Evolutionary conservation across 1,140 invertebrate genomes (phyloP).

Genomic region (Parapsyche elsis): DNA sequence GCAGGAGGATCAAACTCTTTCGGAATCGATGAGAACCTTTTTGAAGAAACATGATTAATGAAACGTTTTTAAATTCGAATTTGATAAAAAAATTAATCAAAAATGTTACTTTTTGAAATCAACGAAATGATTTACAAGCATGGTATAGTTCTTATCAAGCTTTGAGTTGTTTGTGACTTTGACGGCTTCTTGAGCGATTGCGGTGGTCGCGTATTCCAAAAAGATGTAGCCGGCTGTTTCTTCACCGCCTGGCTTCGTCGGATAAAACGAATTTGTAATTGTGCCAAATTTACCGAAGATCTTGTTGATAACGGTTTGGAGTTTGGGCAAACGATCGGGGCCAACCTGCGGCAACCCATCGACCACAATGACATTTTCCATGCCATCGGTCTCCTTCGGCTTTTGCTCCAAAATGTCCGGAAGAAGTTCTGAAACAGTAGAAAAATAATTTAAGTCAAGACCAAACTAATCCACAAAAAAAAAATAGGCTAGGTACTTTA

Average conservation of each 20-base stretch:
- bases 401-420: constrained; percentile 87
- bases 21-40: constrained; percentile 88
- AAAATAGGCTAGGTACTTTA: too few species aligned
- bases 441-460: too few species aligned
- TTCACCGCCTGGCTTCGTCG: constrained; percentile 80
- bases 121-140: constrained; percentile 94
- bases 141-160: constrained; percentile 96
- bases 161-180: constrained; percentile 92
- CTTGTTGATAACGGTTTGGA: constrained; percentile 93
- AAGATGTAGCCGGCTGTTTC: constrained; percentile 96
- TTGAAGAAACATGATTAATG: constrained; percentile 41
- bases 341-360: constrained; percentile 97
- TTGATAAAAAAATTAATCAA: neutral
- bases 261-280: constrained; percentile 92
- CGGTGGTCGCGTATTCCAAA: constrained; percentile 87
- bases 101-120: constrained; percentile 88
- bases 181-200: constrained; percentile 87
- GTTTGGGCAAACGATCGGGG: constrained; percentile 89
- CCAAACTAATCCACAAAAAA: too few species aligned
- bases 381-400: constrained; percentile 94
- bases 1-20: constrained; percentile 93
- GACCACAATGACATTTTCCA: constrained; percentile 95
- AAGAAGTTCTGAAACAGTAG: constrained; percentile 82
- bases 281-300: constrained; percentile 92
- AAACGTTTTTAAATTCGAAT: neutral